Base-by-base conservation (phyloP, 1,140 invertebrate genomes). In the Mylabris phalerata region DNA sequence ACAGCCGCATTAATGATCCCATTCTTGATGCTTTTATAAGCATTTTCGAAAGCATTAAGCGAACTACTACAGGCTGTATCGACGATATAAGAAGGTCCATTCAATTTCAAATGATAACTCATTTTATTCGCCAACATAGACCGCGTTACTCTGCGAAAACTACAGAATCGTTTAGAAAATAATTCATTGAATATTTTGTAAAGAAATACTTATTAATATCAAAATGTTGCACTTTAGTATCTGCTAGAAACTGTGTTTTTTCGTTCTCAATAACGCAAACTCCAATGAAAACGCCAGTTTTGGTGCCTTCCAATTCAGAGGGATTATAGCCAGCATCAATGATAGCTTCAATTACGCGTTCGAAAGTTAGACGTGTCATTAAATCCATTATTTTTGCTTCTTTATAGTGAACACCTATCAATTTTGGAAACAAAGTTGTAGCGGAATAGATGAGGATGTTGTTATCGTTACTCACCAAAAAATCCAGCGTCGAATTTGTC, bases 1-100 rank as follows among this genome's bases (percentile, higher is more conserved):
- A 98, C 83, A 2, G 93, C 93, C 9, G 84, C 81, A 56, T 97
- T 92, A 71, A 91, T 93, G 50, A 85, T 78, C 0, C 90, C 92
- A 45, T 81, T 32, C 81, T 77, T 1, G 98, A 86, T 1, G 85
- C 82, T 55, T 79, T 7, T 79, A 60, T 90, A 87, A 4, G 92
- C 94, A 63, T 91, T 83, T 66, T 93, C 86, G 7, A 98, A 67
- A 0, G 92, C 93, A 57, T 87, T 83, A 50, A 93, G 77, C 57
- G 90, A 92, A 27, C 93, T 95, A 46, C 90, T 93, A 75, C 93
- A 97, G 5, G 93, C 92, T 9, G 91, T 89, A 69, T 98, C 94
- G 1, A 94, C 78, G 4, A 87, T 76, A 72, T 87, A 89, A 48
- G 91, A 93, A 0, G 92, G 92, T 27, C 87, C 87, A 57, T 80